Evolutionary conservation across 2,113 vertebrate genomes (phyloP).

Genomic region (Microtus richardsoni): DNA sequence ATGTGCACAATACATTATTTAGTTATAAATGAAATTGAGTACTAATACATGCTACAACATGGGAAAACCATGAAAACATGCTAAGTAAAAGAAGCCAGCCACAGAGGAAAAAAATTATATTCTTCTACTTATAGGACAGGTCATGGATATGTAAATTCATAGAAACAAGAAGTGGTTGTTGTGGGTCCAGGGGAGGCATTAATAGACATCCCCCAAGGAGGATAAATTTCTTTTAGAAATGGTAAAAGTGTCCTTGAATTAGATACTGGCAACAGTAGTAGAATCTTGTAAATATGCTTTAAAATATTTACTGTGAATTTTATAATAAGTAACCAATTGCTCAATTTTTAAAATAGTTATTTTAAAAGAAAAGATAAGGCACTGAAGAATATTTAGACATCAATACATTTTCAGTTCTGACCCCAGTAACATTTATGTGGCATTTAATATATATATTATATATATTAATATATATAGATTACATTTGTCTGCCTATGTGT

Average conservation of each 20-base stretch:
- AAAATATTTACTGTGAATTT: not conserved
- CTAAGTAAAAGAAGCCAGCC: not conserved
- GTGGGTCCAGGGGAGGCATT: rapidly evolving
- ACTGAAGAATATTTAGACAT: not conserved
- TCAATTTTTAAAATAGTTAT: not conserved
- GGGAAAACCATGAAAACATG: not conserved
- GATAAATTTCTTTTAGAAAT: not conserved
- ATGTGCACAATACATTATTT: not conserved
- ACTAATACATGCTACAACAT: not conserved
- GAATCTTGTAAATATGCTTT: not conserved
- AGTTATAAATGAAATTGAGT: not conserved
- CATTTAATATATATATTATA: too few relatives aligned
- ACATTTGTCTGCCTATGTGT: not conserved
- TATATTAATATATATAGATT: not conserved
- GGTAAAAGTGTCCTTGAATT: slow-evolving; percentile 11
- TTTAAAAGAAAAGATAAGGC: not conserved
- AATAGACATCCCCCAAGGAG: not conserved
- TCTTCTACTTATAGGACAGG: not conserved
- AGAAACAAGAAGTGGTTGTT: not conserved
- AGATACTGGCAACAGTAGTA: not conserved
- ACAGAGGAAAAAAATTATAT: not conserved
- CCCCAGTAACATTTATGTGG: not conserved
- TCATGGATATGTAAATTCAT: not conserved
- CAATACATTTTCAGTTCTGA: not conserved
- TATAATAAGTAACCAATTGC: not conserved